A percentile compares a stretch with the other conserved stretches of the same genome.
Conservation (phyloP, 2,113 vertebrate genomes). For the Phrynocephalus versicolor region DNA sequence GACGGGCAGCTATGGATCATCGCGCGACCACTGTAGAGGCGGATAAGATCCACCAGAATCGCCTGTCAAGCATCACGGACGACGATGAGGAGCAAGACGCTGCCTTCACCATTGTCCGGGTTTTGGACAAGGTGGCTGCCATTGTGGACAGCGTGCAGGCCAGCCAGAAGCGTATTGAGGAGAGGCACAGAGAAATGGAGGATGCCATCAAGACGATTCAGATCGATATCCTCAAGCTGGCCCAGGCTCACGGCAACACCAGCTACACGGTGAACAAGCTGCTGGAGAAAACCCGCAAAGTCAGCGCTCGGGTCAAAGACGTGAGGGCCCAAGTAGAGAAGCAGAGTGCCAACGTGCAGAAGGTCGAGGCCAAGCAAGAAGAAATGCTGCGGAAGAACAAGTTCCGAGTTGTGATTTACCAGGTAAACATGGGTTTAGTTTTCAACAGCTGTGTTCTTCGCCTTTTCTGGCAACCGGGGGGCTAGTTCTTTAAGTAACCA, state of each 20-base stretch:
- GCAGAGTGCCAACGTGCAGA: slow-evolving; percentile 85
- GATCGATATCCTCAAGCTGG: slow-evolving; percentile 90
- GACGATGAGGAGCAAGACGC: slow-evolving; percentile 89
- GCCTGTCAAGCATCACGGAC: slow-evolving; percentile 78
- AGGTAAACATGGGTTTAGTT: slow-evolving; percentile 77
- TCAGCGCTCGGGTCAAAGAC: slow-evolving; percentile 93
- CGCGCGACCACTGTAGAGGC: slow-evolving; percentile 68
- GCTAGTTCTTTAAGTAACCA: background rate
- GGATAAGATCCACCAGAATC: slow-evolving; percentile 81
- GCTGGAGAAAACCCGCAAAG: slow-evolving; percentile 92
- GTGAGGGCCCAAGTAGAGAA: slow-evolving; percentile 90
- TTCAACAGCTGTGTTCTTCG: background rate
- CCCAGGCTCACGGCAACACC: slow-evolving; percentile 87
- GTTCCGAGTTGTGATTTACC: slow-evolving; percentile 96
- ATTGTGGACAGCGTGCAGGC: slow-evolving; percentile 93
- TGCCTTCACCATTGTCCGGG: slow-evolving; percentile 89
- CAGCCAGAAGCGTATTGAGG: slow-evolving; percentile 93
- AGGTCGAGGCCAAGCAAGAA: slow-evolving; percentile 90
- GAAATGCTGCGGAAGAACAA: slow-evolving; percentile 96
- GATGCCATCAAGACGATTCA: slow-evolving; percentile 88
- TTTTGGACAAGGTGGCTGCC: slow-evolving; percentile 92
- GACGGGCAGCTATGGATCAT: slow-evolving; percentile 80
- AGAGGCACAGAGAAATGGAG: slow-evolving; percentile 90
- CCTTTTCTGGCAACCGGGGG: background rate
- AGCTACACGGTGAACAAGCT: slow-evolving; percentile 87